Evolutionary conservation across 2,888 invertebrate species (phyloP), one percentile per base, ranked within the genome.

Genomic region (Drepana falcataria): DNA sequence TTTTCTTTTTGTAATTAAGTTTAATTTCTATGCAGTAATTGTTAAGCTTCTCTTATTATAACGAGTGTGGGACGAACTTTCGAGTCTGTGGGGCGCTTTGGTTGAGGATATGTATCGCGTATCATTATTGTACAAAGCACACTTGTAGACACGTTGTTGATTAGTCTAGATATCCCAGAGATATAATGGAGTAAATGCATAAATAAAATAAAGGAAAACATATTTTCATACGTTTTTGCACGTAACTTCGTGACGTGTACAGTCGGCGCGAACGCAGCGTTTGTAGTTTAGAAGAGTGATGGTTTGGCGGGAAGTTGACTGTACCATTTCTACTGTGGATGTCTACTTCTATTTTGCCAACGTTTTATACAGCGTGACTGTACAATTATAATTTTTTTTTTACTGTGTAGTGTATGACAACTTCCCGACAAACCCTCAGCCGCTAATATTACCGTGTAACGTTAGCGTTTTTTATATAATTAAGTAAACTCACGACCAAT

Each of bases 221-320:
- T 90, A 90, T 91, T 91, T 91, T 91, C 89, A 86, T 91, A 91
- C 90, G 84, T 88, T 90, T 90, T 90, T 91, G 91, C 91, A 91
- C 90, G 83, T 85, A 81, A 85, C 70, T 71, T 73, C 70, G 76
- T 78, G 76, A 77, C 79, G 77, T 69, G 78, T 74, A 68, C 64
- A 68, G 68, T 69, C 69, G 71, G 73, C 67, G 73, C 69, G 61
- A 63, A 67, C 71, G 81, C 79, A 73, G 72, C 73, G 78, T 83
- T 40, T 51, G 40, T 51, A 51, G 81, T 81, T 75, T 75, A 74
- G 61, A 72, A 71, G 70, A 68, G 65, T 60, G 60, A 65, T 53
- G 76, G 78, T 75, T 77, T 76, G 72, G 75, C 77, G 84, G 78
- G 75, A 73, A 69, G 60, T 55, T 66, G 74, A 59, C 73, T 6